These are phyloP conservation scores for Notarius quadriscutis DNA, from an alignment of 2,113 vertebrate species.

Conservation along the genomic window DNA sequence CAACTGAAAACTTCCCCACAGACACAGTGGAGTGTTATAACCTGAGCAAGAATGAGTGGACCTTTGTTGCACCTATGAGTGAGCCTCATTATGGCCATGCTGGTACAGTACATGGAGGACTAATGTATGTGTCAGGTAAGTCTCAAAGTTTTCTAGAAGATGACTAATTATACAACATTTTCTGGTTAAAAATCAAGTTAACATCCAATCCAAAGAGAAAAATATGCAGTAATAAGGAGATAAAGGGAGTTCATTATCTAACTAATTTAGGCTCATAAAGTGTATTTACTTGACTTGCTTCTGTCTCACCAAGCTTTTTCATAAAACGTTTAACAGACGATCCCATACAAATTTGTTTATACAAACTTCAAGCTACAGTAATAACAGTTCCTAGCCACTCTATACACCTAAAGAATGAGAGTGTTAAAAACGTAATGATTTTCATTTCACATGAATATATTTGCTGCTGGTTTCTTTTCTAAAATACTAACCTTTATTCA, in stretches of 20 bases:
- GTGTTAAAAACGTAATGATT: not conserved
- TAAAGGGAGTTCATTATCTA: not conserved
- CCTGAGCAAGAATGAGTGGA: slow-evolving; percentile 78
- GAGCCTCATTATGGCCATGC: slow-evolving; percentile 81
- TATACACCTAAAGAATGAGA: slow-evolving; percentile 44
- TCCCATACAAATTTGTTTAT: not conserved
- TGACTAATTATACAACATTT: not conserved
- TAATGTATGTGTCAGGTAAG: slow-evolving; percentile 81
- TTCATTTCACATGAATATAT: not conserved
- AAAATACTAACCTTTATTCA: slow-evolving; percentile 1
- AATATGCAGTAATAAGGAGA: not conserved
- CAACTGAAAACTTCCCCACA: slow-evolving; percentile 47
- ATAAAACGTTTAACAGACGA: slow-evolving; percentile 7
- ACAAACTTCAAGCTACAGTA: not conserved
- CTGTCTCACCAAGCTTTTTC: slow-evolving; percentile 24
- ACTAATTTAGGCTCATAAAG: not conserved
- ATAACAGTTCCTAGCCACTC: slow-evolving; percentile 28
- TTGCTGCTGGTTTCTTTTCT: not conserved
- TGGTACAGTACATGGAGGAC: slow-evolving; percentile 73
- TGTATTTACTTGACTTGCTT: not conserved
- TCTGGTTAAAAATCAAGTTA: not conserved
- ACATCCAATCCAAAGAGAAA: not conserved
- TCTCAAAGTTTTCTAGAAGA: not conserved
- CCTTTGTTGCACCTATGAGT: slow-evolving; percentile 69
- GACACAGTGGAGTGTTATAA: slow-evolving; percentile 78